Base-by-base conservation (phyloP, 2,797 vertebrate species). In the Melanotaenia trifasciata region DNA sequence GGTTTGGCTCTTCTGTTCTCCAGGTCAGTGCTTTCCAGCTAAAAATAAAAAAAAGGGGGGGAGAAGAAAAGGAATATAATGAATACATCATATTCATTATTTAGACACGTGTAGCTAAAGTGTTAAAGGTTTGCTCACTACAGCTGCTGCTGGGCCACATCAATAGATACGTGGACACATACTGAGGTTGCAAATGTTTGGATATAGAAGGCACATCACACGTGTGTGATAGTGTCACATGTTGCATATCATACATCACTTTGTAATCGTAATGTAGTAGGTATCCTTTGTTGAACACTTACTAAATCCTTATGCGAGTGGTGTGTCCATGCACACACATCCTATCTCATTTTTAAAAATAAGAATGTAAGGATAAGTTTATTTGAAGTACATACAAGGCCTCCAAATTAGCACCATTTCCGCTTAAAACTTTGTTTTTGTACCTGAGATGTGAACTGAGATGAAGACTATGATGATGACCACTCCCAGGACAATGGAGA, bases 401-500 rank as follows among this genome's bases (percentile, higher is more conserved):
- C 54, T 20, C 9, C 3, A 26, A n/a, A 12, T 4, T 47, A 47
- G 56, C 33, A 20, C 60, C 7, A 61, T 2, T 53, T 7, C 47
- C 9, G 63, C 20, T 22, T 47, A 5, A 2, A 36, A 24, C 1
- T 50, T 28, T 63, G 30, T 62, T 67, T 50, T 18, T 64, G 85
- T 93, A 98, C 97, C 95, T 96, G 94, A 65, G n/a, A 74, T 9
- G 9, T 61, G 47, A 45, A 97, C 45, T 1, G 95, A 91, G 60
- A 92, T 28, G 22, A 92, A 96, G 91, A 97, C 93, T 1, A 96
- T 67, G 67, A 98, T 96, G 87, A 96, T 93, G 85, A 97, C n/a
- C 32, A 96, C 64, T 0, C 98, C 98, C 91, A 98, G 92, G 73
- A 96, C 26, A 50, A 99, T 96, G 92, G 97, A 96, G 78, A 96